These are phyloP conservation scores for Psettodes erumei DNA, from an alignment of 2,113 vertebrate species.

Conservation along the genomic window DNA sequence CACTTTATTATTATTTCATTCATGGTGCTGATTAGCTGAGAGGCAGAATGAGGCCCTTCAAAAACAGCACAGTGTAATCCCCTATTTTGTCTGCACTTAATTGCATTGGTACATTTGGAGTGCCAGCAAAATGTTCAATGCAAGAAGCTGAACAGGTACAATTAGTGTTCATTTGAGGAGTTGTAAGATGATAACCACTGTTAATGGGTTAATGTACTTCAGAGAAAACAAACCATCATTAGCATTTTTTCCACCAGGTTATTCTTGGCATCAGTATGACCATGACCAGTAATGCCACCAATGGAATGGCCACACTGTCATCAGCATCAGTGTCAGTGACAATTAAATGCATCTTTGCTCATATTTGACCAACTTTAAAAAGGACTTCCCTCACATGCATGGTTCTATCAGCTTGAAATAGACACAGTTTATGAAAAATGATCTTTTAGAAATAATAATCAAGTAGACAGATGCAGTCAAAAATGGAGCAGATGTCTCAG, in stretches of 20 bases:
- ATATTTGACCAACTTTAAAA: too few species aligned
- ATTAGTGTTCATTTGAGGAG: slow-evolving; percentile 49
- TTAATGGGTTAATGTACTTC: slow-evolving; percentile 43
- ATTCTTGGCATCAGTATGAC: background rate
- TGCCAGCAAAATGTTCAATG: slow-evolving; percentile 52
- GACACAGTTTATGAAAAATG: too few species aligned
- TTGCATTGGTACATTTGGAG: slow-evolving; percentile 48
- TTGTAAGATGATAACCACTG: slow-evolving; percentile 24
- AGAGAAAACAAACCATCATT: slow-evolving; percentile 12
- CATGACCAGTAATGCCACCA: background rate
- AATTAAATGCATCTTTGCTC: too few species aligned
- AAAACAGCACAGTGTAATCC: slow-evolving; percentile 11
- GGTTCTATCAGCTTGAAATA: too few species aligned
- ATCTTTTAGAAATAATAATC: too few species aligned
- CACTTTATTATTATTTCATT: slow-evolving; percentile 47
- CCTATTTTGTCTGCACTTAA: slow-evolving; percentile 46
- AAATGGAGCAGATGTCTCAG: too few species aligned
- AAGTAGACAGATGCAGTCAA: too few species aligned
- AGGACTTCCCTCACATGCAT: too few species aligned
- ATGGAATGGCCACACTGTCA: background rate
- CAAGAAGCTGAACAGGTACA: slow-evolving; percentile 44
- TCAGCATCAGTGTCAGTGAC: too few species aligned
- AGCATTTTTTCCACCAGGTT: slow-evolving; percentile 8
- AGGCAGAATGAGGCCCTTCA: slow-evolving; percentile 39
- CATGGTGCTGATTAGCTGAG: slow-evolving; percentile 39